Evolutionary conservation across 1,140 invertebrate genomes (phyloP), one percentile per base, ranked within the genome.

Genomic region (Solenopsis fugax): DNA sequence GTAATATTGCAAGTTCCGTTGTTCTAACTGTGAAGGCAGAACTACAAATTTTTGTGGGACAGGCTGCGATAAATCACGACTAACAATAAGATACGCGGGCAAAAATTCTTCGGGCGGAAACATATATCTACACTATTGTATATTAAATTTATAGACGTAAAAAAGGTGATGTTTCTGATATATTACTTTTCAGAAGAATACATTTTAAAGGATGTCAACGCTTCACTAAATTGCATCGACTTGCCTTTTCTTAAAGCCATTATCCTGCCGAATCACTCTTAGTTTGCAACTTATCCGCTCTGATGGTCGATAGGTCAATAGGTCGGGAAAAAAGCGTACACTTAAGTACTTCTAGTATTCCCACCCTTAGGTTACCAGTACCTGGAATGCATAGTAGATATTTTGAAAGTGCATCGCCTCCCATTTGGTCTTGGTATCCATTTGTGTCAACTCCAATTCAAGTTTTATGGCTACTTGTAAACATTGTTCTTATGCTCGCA

Each of bases 361-460:
- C 65, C 41, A 75, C 48, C 73, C 60, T 21, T 90, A 90, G 88
- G 77, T 87, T 87, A 90, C 48, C 72, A 87, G 41, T 78, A 89
- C 62, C 48, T 88, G 88, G 89, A 90, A 90, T 90, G 89, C 75
- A 37, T 90, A 90, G 88, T 84, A 89, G 65, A 72, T 89, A 90
- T 52, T 69, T 87, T 54, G 12, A 87, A 72, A 82, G 48, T 85
- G 72, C 87, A 89, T 89, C 60, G 52, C 29, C 72, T 75, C 88
- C 48, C 64, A 56, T 73, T 62, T 88, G 52, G 72, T 78, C 65
- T 84, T 85, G 45, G 54, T 60, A 52, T 69, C 82, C 85, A 84
- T 89, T 84, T 80, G 41, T 89, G 87, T 85, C 64, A 54, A 87
- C 76, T 85, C 64, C 37, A 16, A 84, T 85, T 52, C 56, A 80